Conservation (phyloP, 2,113 vertebrate species). For the Xiphophorus couchianus region DNA sequence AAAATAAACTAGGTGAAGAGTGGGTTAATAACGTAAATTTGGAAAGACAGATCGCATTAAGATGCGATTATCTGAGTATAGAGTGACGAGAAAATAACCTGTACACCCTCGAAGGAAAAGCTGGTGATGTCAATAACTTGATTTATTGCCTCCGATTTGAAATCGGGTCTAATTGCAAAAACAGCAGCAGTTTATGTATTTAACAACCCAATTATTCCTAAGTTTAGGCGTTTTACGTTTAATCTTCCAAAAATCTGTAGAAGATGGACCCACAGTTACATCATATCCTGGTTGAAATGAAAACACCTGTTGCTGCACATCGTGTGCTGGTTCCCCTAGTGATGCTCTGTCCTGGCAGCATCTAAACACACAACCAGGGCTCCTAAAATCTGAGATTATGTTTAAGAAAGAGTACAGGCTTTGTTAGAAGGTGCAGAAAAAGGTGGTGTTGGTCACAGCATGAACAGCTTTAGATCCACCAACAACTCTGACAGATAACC, state of each 20-base stretch:
- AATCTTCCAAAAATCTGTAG: constrained; percentile 29
- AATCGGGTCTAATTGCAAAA: constrained; percentile 3
- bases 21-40: constrained; percentile 14
- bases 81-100: constrained; percentile 29
- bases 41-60: constrained; percentile 23
- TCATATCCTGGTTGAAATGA: neutral
- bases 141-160: constrained; percentile 14
- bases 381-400: constrained; percentile 28
- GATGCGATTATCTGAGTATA: constrained; percentile 28
- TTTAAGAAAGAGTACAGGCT: constrained; percentile 44
- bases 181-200: constrained; percentile 12
- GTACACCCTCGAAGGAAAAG: constrained; percentile 29
- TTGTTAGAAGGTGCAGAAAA: constrained; percentile 51
- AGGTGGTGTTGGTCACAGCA: constrained; percentile 48
- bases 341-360: constrained; percentile 11
- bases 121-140: neutral
- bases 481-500: constrained; percentile 59
- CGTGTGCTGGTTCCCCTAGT: neutral
- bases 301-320: constrained; percentile 1
- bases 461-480: constrained; percentile 60
- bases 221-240: neutral
- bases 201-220: constrained; percentile 6
- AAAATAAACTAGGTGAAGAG: constrained; percentile 13
- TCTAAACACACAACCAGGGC: constrained; percentile 10
- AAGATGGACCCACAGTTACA: constrained; percentile 2